phyloP scores from a whole-genome alignment of 2,797 vertebrate species.

The Scleropages formosus region DNA sequence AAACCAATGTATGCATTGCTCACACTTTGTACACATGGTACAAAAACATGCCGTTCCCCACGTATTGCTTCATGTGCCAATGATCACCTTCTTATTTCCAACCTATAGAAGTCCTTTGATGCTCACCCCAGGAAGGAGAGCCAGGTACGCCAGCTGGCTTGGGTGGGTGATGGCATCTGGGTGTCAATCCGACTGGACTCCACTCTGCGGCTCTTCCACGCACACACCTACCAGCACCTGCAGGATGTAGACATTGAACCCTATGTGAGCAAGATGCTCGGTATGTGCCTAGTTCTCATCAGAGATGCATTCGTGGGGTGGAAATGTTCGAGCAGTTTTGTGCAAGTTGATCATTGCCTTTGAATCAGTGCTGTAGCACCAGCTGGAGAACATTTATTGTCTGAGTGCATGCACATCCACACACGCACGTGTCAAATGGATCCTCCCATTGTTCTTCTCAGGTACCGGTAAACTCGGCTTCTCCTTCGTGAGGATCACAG shows the following conservation, averaged over 20 bases:
- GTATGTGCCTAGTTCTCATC: constrained; percentile 66
- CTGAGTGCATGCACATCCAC: no score
- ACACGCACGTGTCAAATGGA: not conserved
- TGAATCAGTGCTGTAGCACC: no score
- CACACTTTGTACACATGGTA: no score
- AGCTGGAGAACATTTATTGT: no score
- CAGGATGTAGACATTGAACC: constrained; percentile 98
- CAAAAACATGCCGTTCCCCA: no score
- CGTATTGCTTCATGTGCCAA: not conserved
- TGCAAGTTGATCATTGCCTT: no score
- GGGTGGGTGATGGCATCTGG: constrained; percentile 96
- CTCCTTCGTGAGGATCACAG: constrained; percentile 97
- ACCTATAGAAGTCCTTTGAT: constrained; percentile 88
- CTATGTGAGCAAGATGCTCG: constrained; percentile 99
- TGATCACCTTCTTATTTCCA: not conserved
- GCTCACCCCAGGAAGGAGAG: constrained; percentile 96
- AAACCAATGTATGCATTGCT: no score
- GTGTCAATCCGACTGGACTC: constrained; percentile 97
- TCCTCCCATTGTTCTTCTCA: constrained; percentile 49
- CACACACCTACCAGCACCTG: constrained; percentile 91
- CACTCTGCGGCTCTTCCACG: constrained; percentile 91
- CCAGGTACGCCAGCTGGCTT: constrained; percentile 93
- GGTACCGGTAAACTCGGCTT: constrained; percentile 97
- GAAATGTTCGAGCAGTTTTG: no score
- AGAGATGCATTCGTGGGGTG: no score